phyloP scores from a whole-genome alignment of 1,140 invertebrate genomes.

The Halyomorpha halys region DNA sequence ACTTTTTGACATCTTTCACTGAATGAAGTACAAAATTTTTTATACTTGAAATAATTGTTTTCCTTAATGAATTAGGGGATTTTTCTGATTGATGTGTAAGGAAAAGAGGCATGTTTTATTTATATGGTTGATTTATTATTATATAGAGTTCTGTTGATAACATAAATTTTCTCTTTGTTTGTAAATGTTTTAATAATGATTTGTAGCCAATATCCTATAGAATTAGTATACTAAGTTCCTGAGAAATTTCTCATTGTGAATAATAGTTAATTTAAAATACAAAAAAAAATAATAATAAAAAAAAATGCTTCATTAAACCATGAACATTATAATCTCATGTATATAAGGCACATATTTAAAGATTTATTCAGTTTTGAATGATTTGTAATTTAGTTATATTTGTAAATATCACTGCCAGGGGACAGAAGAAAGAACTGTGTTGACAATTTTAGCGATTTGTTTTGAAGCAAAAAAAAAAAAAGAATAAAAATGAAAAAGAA shows the following conservation, averaged over 20 bases:
- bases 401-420: slow-evolving; percentile 4
- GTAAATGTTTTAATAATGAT: slow-evolving; percentile 4
- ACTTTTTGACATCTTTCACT: background rate
- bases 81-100: too few species aligned
- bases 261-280: background rate
- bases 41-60: too few species aligned
- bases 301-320: slow-evolving; percentile 5
- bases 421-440: background rate
- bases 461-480: background rate
- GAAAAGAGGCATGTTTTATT: too few species aligned
- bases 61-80: too few species aligned
- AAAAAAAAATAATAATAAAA: background rate
- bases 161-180: slow-evolving; percentile 2
- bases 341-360: background rate
- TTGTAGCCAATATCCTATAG: slow-evolving; percentile 1
- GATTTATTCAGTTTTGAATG: background rate
- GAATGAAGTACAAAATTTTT: background rate
- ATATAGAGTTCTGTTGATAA: too few species aligned
- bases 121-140: too few species aligned
- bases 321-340: slow-evolving; percentile 2
- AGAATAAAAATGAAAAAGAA: background rate
- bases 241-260: slow-evolving; percentile 6
- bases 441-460: background rate
- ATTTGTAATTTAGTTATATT: background rate
- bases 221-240: slow-evolving; percentile 4